phyloP scores from a whole-genome alignment of 2,888 invertebrate genomes.

The Athalia rosae region DNA sequence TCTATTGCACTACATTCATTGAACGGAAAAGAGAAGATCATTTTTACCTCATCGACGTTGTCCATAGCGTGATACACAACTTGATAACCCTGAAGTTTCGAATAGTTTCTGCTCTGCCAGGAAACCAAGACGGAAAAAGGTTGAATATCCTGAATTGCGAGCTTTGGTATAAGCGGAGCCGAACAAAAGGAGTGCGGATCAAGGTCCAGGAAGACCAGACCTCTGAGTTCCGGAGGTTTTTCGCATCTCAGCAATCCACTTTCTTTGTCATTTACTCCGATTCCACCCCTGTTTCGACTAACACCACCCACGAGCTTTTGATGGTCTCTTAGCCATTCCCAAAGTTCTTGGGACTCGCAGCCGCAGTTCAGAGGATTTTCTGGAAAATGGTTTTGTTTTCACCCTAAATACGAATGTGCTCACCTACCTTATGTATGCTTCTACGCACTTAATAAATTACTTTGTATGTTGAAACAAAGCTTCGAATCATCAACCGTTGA shows the following conservation, averaged over 20 bases:
- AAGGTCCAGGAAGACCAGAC: constrained; percentile 84
- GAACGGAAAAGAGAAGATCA: background rate
- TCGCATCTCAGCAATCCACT: constrained; percentile 81
- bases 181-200: constrained; percentile 90
- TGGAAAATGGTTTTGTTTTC: constrained; percentile 68
- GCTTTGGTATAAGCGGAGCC: constrained; percentile 86
- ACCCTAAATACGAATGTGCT: background rate
- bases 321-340: constrained; percentile 95
- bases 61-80: constrained; percentile 87
- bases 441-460: too few species aligned
- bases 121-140: constrained; percentile 90
- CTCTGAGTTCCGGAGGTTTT: constrained; percentile 87
- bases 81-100: constrained; percentile 88
- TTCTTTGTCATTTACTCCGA: constrained; percentile 66
- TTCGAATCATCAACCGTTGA: too few species aligned
- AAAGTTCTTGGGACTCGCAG: constrained; percentile 92
- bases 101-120: constrained; percentile 93
- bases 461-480: too few species aligned
- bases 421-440: too few species aligned
- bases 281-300: constrained; percentile 68
- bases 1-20: background rate
- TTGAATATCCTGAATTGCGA: constrained; percentile 92
- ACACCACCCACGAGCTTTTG: constrained; percentile 82
- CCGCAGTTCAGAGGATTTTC: constrained; percentile 93
- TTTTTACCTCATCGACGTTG: constrained; percentile 76